A percentile compares a stretch with the other conserved stretches of the same genome.
Evolutionary conservation across 2,797 vertebrate species (phyloP).

Genomic region (Avahi laniger): DNA sequence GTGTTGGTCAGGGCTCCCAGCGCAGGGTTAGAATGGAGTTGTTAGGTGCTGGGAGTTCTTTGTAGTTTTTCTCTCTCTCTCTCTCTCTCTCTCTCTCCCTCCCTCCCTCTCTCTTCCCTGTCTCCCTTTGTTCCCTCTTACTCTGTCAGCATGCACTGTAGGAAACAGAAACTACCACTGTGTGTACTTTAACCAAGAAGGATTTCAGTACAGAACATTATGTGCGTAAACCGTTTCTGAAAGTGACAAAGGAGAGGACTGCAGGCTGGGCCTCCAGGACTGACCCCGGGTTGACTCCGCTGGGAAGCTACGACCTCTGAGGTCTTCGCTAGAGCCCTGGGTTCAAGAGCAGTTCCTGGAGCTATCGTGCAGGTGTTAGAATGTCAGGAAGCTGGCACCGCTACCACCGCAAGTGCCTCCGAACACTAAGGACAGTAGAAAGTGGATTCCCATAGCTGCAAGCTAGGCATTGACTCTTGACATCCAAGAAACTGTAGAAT

Average conservation of each 20-base stretch:
- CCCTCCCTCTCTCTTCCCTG: too few relatives aligned
- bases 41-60: neutral
- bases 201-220: neutral
- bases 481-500: neutral
- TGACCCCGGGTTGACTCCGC: neutral
- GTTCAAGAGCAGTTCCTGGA: neutral
- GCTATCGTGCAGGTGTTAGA: neutral
- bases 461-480: neutral
- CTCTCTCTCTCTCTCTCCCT: too few relatives aligned
- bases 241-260: neutral
- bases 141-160: neutral
- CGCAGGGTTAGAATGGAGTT: too few relatives aligned
- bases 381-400: accelerated
- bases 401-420: neutral
- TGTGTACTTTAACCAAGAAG: neutral
- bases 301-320: neutral
- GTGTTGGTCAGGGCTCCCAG: neutral
- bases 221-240: neutral
- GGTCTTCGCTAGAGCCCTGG: neutral
- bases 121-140: neutral
- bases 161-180: conserved; percentile 38
- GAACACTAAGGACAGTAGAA: neutral
- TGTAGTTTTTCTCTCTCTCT: neutral
- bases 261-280: neutral
- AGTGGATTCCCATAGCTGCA: neutral